These are phyloP conservation scores for Nothocercus julius DNA, from an alignment of 2,113 vertebrate genomes.

Conservation along the genomic window DNA sequence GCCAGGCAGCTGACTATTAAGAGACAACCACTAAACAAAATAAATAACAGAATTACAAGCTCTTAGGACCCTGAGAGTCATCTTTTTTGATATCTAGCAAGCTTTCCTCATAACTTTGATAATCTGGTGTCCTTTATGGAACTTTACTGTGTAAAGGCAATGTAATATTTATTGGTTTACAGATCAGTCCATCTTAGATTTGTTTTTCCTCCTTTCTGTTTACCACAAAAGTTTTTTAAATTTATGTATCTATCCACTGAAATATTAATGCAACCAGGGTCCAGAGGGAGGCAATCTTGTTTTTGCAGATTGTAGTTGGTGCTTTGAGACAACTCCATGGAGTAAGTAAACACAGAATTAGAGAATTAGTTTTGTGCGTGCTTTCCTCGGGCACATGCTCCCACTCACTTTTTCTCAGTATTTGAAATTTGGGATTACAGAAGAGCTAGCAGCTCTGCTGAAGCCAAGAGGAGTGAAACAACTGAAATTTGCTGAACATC, in stretches of 20 bases:
- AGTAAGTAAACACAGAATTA: slow-evolving; percentile 61
- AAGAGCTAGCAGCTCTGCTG: not conserved
- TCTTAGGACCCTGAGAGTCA: not conserved
- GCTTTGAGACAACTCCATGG: not conserved
- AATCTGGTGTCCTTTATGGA: slow-evolving; percentile 45
- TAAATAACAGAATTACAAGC: not conserved
- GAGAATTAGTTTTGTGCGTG: slow-evolving; percentile 63
- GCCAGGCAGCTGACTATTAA: not conserved
- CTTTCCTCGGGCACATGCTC: not conserved
- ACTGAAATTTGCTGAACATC: slow-evolving; percentile 4
- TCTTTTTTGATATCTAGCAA: not conserved
- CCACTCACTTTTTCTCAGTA: not conserved
- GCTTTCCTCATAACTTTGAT: slow-evolving; percentile 30
- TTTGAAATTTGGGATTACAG: slow-evolving; percentile 33
- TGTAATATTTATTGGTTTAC: slow-evolving; percentile 70
- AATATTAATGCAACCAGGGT: slow-evolving; percentile 64
- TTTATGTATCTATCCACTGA: slow-evolving; percentile 44
- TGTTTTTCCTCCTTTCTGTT: slow-evolving; percentile 19
- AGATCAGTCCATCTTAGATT: slow-evolving; percentile 33
- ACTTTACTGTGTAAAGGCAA: slow-evolving; percentile 22
- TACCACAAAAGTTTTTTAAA: not conserved
- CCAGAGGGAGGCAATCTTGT: slow-evolving; percentile 59
- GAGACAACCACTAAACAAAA: not conserved
- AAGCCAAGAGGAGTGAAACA: not conserved
- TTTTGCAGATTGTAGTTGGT: slow-evolving; percentile 61